Evolutionary conservation across 2,113 vertebrate species (phyloP), one percentile per base, ranked within the genome.

Genomic region (Hyperoodon ampullatus): DNA sequence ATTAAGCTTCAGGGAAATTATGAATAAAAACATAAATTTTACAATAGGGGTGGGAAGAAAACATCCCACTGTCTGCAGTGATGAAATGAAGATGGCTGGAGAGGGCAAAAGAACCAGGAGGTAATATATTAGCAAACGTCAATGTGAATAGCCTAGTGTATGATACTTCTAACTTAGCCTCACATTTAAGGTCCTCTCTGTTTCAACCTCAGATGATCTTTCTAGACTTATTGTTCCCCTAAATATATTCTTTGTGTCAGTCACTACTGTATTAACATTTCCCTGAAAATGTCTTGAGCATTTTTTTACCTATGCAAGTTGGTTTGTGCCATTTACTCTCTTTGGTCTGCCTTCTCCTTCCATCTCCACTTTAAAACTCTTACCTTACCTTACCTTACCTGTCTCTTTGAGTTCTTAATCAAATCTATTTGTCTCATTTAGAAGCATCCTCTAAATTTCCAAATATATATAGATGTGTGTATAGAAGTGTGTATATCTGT

Each of bases 1-100:
- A 77, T 88, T 75, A 94, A 85, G 44, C 60, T 77, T 95, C 21
- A 93, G 78, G 60, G 30, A 88, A 89, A 95, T 95, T 92, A 94
- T 75, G 82, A 28, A 39, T 96, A 60, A 81, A 95, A 94, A 44
- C 63, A 58, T 91, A 77, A 86, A 55, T 82, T 71, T 95, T 78
- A 10, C 6, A 90, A 1, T 65, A 74, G 21, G 15, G 26, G 70
- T 47, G 50, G 60, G 26, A 55, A n/a, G 63, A 80, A 71, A 44
- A 15, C 53, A 53, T 63, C 65, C 11, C 10, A 65, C 15, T 86
- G 21, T 35, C 16, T 28, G 2, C 18, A 74, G 35, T 97, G 42
- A 77, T 86, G 83, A 85, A 91, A 83, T 47, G 30, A 92, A 88
- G 35, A 75, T 90, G 53, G 28, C 23, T 93, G 65, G 68, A 95